A percentile compares a stretch with the other conserved stretches of the same genome.
phyloP scores from a whole-genome alignment of 2,113 vertebrate species.

The Corythaixoides concolor region DNA sequence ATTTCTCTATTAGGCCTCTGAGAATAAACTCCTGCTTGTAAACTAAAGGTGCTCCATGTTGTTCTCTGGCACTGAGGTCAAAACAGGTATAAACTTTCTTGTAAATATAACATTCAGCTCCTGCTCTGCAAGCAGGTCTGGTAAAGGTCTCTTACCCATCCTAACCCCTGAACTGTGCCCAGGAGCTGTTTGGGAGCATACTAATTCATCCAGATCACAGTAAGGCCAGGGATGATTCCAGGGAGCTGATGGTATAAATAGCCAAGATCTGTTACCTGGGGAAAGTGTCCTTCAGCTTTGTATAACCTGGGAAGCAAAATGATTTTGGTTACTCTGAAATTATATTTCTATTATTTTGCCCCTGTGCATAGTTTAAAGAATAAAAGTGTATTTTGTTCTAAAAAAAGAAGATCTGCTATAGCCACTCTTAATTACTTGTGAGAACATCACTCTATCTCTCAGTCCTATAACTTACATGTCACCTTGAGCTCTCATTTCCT shows the following conservation, averaged over 20 bases:
- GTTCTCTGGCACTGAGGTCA: accelerated
- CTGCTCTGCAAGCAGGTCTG: neutral
- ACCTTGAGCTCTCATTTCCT: constrained; percentile 32
- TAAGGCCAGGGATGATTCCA: neutral
- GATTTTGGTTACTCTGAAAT: neutral
- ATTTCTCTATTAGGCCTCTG: neutral
- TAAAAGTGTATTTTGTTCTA: neutral
- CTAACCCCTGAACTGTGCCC: neutral
- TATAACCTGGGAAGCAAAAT: neutral
- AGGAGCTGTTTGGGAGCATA: neutral
- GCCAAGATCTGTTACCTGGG: neutral
- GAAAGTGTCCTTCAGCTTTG: neutral
- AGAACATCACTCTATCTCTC: neutral
- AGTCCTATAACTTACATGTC: neutral
- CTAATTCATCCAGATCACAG: neutral
- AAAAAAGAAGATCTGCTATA: neutral
- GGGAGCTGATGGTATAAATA: neutral
- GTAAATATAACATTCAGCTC: neutral
- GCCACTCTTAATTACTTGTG: neutral
- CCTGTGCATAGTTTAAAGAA: neutral
- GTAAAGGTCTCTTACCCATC: neutral
- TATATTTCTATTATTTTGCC: neutral
- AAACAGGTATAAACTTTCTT: neutral
- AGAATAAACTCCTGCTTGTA: neutral
- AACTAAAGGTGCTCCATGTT: neutral